Evolutionary conservation across 2,113 vertebrate species (phyloP), one percentile per base, ranked within the genome.

Genomic region (Planiliza haematocheilus): DNA sequence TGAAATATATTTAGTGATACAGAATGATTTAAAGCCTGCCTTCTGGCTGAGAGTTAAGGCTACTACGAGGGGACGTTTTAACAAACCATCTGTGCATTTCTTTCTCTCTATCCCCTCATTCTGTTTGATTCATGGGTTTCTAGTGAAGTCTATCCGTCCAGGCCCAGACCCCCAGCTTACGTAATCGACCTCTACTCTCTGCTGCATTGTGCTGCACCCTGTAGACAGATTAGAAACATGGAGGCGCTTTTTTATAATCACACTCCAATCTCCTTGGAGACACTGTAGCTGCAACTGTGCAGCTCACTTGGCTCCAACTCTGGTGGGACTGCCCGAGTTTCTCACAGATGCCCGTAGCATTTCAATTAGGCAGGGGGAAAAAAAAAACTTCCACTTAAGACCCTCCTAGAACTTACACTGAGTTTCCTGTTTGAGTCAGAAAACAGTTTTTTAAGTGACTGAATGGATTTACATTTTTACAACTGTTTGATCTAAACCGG

Each of bases 351-450:
- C 43, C 50, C 48, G 20, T 63, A 45, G 92, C 89, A 93, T 93
- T 82, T 91, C 83, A 92, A 93, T 91, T 73, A 90, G 85, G 52
- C 46, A 34, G 62, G 76, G 41, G n/a, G n/a, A n/a, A n/a, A n/a
- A 75, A 48, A 84, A 78, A 79, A 45, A 36, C 50, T 57, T 76
- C 49, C 42, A 78, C 81, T 81, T 63, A 16, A 77, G 49, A 70
- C 20, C 70, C 49, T 24, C n/a, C 43, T 67, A 45, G 46, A 67
- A 46, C 53, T 67, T 17, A 43, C 43, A 36, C 10, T 9, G 10
- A 61, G 41, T 53, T 51, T 72, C 2, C 37, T 71, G 41, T 71
- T 58, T 36, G 3, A 68, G 10, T 46, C 17, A 63, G n/a, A 39
- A 41, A 42, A 38, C 2, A n/a, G 8, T 20, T 55, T 59, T 18